Conservation (phyloP, 92 coral and sea anemone species). For the Virgularia gustaviana region DNA sequence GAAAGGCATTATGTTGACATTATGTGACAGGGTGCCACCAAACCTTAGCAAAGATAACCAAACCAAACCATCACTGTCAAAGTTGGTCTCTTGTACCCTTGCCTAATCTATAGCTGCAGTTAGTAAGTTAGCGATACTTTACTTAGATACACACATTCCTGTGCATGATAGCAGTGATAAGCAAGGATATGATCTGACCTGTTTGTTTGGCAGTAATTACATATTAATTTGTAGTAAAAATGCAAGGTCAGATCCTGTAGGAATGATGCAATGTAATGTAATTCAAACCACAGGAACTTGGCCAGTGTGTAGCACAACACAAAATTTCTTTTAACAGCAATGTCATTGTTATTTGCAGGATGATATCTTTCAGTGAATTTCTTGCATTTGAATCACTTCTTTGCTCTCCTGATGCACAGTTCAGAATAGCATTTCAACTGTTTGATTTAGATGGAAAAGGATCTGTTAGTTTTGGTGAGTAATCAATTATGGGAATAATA, state of each 20-base stretch:
- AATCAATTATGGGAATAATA: too few relatives aligned
- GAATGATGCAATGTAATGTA: neutral
- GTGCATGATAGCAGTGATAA: too few relatives aligned
- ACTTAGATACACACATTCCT: too few relatives aligned
- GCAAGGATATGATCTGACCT: too few relatives aligned
- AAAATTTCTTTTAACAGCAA: neutral
- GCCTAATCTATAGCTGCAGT: too few relatives aligned
- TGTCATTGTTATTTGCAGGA: slow-evolving; percentile 44
- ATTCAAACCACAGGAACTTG: neutral
- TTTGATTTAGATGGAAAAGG: slow-evolving; percentile 98
- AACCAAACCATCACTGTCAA: too few relatives aligned
- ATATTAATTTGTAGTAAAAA: neutral
- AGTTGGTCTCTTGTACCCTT: too few relatives aligned
- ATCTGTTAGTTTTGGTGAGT: slow-evolving; percentile 86
- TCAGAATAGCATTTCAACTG: slow-evolving; percentile 83
- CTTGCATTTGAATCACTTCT: slow-evolving; percentile 91
- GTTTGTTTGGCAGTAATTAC: too few relatives aligned
- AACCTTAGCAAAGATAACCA: too few relatives aligned
- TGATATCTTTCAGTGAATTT: slow-evolving; percentile 91
- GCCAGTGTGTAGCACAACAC: neutral
- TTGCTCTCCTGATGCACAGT: slow-evolving; percentile 84
- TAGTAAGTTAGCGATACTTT: too few relatives aligned
- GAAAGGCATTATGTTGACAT: too few relatives aligned
- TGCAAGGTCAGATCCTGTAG: neutral
- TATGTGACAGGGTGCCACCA: too few relatives aligned